Base-by-base conservation (phyloP, 1,140 invertebrate genomes). In the Panagrolaimus sp. region DNA sequence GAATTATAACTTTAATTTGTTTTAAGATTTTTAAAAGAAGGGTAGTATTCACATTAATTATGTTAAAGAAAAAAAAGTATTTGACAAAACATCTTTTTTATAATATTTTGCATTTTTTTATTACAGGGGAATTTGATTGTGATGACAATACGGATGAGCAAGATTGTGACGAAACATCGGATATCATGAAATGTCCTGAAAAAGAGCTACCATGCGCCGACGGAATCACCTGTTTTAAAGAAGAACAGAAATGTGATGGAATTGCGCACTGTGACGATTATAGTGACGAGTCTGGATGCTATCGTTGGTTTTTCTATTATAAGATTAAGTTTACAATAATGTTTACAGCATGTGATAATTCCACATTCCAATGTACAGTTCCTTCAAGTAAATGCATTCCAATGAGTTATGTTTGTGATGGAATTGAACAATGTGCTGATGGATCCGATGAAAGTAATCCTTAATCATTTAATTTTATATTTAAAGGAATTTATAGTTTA, bases 391-490 rank as follows among this genome's bases (percentile, higher is more conserved):
- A 57, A 27, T 64, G 63, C 25, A 27, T 64, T 27, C 63, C 63
- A 8, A 64, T 44, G 20, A 44, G 42, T 23, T 64, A 64, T 16
- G 63, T 64, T 25, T 64, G 63, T 31, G 63, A 64, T 47, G 63
- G 63, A 20, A 64, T 43, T 20, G 45, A 27, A 2, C 16, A 64
- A 11, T 64, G 63, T 5, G 11, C 63, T n/a, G 89, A 91, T 81
- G 84, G 0, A 38, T 38, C 31, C 2, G 31, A 7, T 38, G n/a
- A n/a, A 2, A 38, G 31, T 38, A 38, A 7, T 38, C 31, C 2
- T 4, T 4, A 38, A 38, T 7, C 31, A 7, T 38, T 4, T 38
- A 38, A 38, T 38, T 38, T 7, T 38, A 4, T 38, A 4, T 7
- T 7, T 4, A 4, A 7, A 38, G 31, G 7, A 38, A 38, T 38